Base-by-base conservation (phyloP, 2,797 vertebrate species). In the Xenops minutus region DNA sequence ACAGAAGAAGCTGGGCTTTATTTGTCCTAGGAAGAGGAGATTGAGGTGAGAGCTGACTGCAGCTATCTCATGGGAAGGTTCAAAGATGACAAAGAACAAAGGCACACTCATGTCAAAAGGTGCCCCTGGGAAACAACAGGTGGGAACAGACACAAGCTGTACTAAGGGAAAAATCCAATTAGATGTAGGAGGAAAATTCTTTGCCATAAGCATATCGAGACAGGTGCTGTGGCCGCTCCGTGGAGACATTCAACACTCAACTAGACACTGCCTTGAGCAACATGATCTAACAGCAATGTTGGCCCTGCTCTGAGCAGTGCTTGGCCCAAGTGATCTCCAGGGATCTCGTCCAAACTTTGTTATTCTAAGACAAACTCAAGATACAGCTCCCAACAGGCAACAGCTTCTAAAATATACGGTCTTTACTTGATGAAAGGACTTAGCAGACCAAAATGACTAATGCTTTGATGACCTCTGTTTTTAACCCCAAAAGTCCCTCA, bases 121-220 rank as follows among this genome's bases (percentile, higher is more conserved):
- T 22, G 22, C n/a, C n/a, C 48, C 51, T 41, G 52, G 69, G 87
- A 88, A 89, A 62, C 3, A 13, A 54, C 22, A 66, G 27, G 39
- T 82, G 32, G 54, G 51, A 82, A 87, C 9, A 81, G 46, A 87
- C 19, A 82, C 22, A 68, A 77, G 67, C 14, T 56, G 30, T 24
- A 69, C 43, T 64, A 73, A 75, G 32, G 58, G 62, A 84, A 90
- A 93, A 86, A 64, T 81, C 21, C 73, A 54, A 19, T 51, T 37
- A 71, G 21, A 74, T 23, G 9, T 18, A 72, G 39, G 54, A 83
- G 48, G 61, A 71, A 94, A 81, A 75, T 39, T 88, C 23, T 78
- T 55, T 0, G 0, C 44, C 1, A 1, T 32, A 27, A 52, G 27
- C 91, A 29, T 2, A 69, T 46, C 44, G 56, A 46, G 66, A 61